Percentiles rank a stretch among this genome's conserved stretches.
These are phyloP conservation scores for Erannis defoliaria DNA, from an alignment of 2,888 invertebrate genomes.

Conservation along the genomic window DNA sequence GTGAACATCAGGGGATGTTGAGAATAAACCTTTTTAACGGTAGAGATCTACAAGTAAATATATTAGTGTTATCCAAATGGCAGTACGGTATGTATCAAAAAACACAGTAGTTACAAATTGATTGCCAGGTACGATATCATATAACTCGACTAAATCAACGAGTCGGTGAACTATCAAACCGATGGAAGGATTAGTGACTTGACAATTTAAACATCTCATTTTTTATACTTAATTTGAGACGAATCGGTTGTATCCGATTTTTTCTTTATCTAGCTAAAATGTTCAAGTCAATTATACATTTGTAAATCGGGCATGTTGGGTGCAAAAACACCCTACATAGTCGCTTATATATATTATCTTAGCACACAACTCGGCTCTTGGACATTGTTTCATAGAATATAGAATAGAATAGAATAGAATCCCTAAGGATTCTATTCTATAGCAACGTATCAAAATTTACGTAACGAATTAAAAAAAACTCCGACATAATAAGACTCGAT, in stretches of 20 bases:
- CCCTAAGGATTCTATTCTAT: neutral
- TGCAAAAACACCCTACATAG: neutral
- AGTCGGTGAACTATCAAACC: neutral
- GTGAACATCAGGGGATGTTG: neutral
- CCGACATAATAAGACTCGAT: neutral
- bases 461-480: neutral
- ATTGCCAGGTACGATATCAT: conserved; percentile 6
- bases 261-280: too few species aligned
- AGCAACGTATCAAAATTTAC: neutral
- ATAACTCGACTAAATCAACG: neutral
- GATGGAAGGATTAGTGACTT: neutral
- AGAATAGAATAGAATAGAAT: neutral
- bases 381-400: neutral
- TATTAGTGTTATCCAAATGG: neutral
- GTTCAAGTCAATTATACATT: neutral
- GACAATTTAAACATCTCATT: neutral
- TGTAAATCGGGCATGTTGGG: neutral
- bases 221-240: neutral
- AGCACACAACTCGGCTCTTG: neutral
- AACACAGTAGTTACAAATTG: neutral
- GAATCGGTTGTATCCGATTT: neutral
- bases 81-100: neutral
- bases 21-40: neutral
- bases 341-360: neutral
- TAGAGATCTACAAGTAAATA: conserved; percentile 30